Evolutionary conservation across 2,888 invertebrate species (phyloP).

Genomic region (Ophion slaviceki): DNA sequence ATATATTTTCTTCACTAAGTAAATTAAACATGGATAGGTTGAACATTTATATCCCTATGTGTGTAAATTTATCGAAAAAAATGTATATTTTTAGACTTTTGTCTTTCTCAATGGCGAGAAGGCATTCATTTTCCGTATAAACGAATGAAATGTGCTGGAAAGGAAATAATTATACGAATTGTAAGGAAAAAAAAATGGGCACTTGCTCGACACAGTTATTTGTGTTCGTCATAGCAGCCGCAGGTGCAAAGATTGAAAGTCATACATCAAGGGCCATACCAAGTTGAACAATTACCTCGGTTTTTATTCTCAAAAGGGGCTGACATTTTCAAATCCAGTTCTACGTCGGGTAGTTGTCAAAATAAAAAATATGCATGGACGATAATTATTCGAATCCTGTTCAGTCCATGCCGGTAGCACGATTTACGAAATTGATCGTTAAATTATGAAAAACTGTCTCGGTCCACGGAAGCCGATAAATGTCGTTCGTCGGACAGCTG

Average conservation of each 20-base stretch:
- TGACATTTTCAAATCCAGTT: neutral
- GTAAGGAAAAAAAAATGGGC: conserved; percentile 9
- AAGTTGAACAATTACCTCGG: conserved; percentile 15
- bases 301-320: neutral
- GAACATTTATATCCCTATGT: neutral
- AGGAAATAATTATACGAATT: neutral
- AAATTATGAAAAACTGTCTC: conserved; percentile 49
- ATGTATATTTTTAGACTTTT: neutral
- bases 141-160: neutral
- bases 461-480: conserved; percentile 55
- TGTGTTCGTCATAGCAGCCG: neutral
- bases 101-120: neutral
- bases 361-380: conserved; percentile 12
- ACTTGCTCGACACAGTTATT: neutral
- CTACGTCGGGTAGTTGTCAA: neutral
- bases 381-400: conserved; percentile 39
- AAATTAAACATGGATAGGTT: neutral
- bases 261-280: neutral
- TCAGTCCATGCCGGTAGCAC: neutral
- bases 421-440: conserved; percentile 39
- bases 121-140: neutral
- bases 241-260: conserved; percentile 11
- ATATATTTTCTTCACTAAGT: neutral
- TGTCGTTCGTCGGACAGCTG: conserved; percentile 65
- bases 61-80: neutral